Evolutionary conservation across 2,888 invertebrate species (phyloP), one percentile per base, ranked within the genome.

Genomic region (Dromius quadrimaculatus): DNA sequence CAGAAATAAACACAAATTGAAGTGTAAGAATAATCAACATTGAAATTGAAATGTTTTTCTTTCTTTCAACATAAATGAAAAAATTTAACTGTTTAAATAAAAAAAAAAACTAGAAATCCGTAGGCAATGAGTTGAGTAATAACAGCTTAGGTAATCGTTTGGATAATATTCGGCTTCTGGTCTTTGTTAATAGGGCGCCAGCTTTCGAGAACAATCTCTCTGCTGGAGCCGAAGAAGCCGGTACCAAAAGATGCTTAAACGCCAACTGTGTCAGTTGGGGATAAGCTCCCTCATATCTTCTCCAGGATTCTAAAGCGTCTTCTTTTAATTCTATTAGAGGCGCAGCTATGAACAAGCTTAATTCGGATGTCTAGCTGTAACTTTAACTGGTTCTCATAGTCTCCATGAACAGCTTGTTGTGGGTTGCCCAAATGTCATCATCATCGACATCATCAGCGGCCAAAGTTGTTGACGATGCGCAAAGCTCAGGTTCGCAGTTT

Each of bases 231-330:
- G 75, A 75, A 73, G 74, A 73, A 71, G 74, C 73, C 62, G 72
- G 64, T 63, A 75, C 71, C 61, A 72, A 73, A 6, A 74, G 69
- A 57, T 74, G 72, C 72, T 75, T 73, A 72, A 69, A 71, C 59
- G 74, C 72, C 66, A 74, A 43, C 15, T 70, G 15, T n/a, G 62
- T 17, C 19, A 71, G 17, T 22, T 64, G 3, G 15, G 71, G 71
- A 34, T 28, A 64, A 64, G 32, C 38, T 20, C 15, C 19, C 71
- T 74, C 72, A 74, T 71, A 73, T 71, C 73, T 74, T 75, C 45
- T 74, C 74, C 74, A 76, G 72, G 68, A 71, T 73, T 76, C 73
- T 72, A 74, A 72, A 72, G 72, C 13, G 68, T 74, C 76, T 72
- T 71, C 73, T 72, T 73, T 75, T 71, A 74, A 71, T 34, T 72